Conservation (phyloP, 2,113 vertebrate species). For the Tragelaphus strepsiceros region DNA sequence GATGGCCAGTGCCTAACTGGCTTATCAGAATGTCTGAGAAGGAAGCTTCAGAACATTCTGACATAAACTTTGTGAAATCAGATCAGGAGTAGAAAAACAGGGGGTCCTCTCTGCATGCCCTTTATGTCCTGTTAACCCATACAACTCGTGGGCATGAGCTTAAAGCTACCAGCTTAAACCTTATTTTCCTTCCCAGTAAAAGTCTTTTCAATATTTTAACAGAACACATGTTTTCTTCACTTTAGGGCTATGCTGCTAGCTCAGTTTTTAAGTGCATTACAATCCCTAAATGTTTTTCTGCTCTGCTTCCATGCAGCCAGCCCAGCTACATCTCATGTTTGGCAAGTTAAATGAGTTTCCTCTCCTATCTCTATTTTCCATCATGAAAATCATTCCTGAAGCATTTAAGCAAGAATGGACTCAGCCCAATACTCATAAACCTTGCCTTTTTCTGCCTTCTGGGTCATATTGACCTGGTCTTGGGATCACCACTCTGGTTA, state of each 20-base stretch:
- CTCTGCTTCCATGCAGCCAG: neutral
- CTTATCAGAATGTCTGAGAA: neutral
- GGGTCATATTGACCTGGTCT: constrained; percentile 45
- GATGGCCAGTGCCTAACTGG: neutral
- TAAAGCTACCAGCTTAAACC: neutral
- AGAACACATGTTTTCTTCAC: neutral
- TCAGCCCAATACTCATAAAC: constrained; percentile 43
- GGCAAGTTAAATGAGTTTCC: constrained; percentile 50
- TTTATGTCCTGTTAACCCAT: neutral
- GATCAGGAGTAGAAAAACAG: neutral
- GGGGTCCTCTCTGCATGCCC: neutral
- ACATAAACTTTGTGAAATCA: neutral
- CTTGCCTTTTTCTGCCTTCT: neutral
- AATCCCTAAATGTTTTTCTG: constrained; percentile 17
- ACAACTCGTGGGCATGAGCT: neutral
- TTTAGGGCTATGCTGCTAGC: neutral
- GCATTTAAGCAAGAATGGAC: constrained; percentile 15
- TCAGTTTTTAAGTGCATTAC: neutral
- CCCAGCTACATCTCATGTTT: constrained; percentile 9
- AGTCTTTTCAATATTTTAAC: neutral
- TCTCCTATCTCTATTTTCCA: constrained; percentile 50
- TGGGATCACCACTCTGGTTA: neutral
- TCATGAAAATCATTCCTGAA: constrained; percentile 47
- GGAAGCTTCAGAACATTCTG: neutral
- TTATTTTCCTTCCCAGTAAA: neutral